Percentiles rank a stretch among this genome's conserved stretches.
These are phyloP conservation scores for Agrilus biguttatus DNA, from an alignment of 2,888 invertebrate genomes.

Conservation along the genomic window DNA sequence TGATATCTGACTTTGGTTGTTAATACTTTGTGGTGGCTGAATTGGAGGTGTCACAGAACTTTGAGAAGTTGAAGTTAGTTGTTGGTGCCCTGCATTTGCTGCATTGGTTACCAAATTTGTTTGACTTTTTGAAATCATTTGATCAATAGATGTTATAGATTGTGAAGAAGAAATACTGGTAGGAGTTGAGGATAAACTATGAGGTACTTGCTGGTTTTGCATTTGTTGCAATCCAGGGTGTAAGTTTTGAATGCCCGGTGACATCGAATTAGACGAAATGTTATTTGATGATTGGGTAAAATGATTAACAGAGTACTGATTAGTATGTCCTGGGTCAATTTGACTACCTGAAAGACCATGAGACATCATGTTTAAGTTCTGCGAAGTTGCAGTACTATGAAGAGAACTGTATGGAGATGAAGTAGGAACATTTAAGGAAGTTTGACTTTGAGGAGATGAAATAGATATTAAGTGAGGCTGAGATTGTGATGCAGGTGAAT, in stretches of 20 bases:
- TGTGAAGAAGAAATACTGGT: conserved; percentile 1
- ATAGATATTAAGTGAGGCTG: neutral
- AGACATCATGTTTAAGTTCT: too few relatives aligned
- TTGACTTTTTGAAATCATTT: conserved; percentile 2
- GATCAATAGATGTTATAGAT: conserved; percentile 2
- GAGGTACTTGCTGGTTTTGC: conserved; percentile 1
- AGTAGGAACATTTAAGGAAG: too few relatives aligned
- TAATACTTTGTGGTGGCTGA: too few relatives aligned
- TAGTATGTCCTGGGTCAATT: too few relatives aligned
- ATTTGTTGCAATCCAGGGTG: conserved; percentile 2
- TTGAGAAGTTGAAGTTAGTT: conserved; percentile 9
- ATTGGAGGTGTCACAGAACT: conserved; percentile 11
- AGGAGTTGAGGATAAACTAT: conserved; percentile 5
- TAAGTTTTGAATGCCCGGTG: neutral
- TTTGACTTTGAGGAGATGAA: too few relatives aligned
- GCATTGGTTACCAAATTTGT: conserved; percentile 6
- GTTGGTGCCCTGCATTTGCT: conserved; percentile 4
- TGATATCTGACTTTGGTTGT: conserved; percentile 11
- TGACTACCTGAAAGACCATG: too few relatives aligned
- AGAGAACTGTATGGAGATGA: too few relatives aligned
- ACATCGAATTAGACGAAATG: too few relatives aligned
- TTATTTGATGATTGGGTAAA: too few relatives aligned
- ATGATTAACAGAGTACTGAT: too few relatives aligned
- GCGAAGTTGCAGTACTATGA: too few relatives aligned
- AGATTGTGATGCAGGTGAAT: conserved; percentile 10